Evolutionary conservation across 2,113 vertebrate species (phyloP).

Genomic region (Chelonoidis abingdonii): DNA sequence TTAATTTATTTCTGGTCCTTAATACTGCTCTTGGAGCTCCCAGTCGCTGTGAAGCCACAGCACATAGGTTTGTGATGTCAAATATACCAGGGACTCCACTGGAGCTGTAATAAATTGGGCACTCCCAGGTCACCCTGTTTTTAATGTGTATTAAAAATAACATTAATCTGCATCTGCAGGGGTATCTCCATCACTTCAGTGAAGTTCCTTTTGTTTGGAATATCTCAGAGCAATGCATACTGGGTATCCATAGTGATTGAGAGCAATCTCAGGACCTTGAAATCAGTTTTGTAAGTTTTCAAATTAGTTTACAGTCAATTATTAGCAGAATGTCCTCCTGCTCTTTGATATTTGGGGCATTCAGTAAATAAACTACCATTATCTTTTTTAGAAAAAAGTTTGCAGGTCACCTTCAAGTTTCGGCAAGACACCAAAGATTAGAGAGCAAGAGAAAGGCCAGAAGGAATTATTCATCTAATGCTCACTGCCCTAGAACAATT

Average conservation of each 20-base stretch:
- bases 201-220: not conserved
- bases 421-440: not conserved
- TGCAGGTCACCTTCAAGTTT: not conserved
- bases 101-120: not conserved
- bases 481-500: not conserved
- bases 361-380: not conserved
- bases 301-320: not conserved
- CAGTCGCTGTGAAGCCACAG: not conserved
- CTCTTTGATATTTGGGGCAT: not conserved
- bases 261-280: not conserved
- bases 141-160: not conserved
- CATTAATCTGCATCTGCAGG: not conserved
- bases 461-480: not conserved
- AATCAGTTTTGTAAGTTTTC: not conserved
- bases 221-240: not conserved
- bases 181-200: not conserved
- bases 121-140: not conserved
- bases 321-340: not conserved
- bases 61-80: not conserved
- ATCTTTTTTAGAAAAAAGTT: not conserved
- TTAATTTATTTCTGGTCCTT: not conserved
- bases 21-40: not conserved
- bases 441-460: not conserved
- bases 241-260: not conserved
- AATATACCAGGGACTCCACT: not conserved